These are phyloP conservation scores for Lepisosteus oculatus DNA, from an alignment of 2,113 vertebrate genomes.

Conservation along the genomic window DNA sequence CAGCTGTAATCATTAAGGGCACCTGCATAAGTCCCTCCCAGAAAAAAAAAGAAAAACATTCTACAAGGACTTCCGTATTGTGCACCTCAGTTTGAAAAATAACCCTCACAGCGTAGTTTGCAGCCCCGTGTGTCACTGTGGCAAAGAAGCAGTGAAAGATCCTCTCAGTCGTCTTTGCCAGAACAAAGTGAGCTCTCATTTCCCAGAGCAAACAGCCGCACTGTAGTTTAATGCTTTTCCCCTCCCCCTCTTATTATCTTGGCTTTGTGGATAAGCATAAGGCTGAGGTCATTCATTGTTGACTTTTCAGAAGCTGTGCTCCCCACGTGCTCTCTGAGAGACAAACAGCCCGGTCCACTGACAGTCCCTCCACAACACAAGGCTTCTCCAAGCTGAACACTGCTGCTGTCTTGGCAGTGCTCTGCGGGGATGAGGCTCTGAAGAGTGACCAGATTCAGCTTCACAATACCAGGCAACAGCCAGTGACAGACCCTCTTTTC, in stretches of 20 bases:
- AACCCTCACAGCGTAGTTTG: not conserved
- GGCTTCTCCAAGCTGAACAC: no score
- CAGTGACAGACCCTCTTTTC: no score
- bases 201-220: slow-evolving; percentile 10
- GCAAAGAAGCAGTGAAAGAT: not conserved
- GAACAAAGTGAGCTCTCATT: not conserved
- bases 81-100: not conserved
- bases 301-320: not conserved
- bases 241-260: slow-evolving; percentile 6
- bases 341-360: no score
- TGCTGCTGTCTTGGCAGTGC: no score
- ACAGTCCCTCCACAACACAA: no score
- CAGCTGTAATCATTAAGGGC: no score
- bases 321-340: slow-evolving; percentile 20
- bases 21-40: no score
- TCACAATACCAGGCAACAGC: no score
- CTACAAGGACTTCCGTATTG: not conserved
- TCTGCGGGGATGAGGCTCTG: no score
- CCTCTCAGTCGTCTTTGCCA: not conserved
- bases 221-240: slow-evolving; percentile 12
- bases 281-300: slow-evolving; percentile 27
- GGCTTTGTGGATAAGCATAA: slow-evolving; percentile 25
- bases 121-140: not conserved
- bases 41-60: no score
- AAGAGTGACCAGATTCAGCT: no score